Evolutionary conservation across 2,797 vertebrate genomes (phyloP).

Genomic region (Dendrocincla tyrannina): DNA sequence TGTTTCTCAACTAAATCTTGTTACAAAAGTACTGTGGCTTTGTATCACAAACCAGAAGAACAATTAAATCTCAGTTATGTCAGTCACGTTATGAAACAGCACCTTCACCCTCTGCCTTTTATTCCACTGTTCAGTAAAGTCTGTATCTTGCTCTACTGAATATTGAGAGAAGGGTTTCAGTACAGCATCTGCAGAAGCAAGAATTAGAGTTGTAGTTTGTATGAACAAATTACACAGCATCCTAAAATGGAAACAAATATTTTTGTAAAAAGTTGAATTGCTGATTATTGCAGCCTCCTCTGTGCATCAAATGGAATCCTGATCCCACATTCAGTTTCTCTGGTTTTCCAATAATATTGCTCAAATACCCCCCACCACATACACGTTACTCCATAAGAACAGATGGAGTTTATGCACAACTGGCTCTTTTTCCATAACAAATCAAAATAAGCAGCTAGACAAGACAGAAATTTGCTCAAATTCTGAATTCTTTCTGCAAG

Average conservation of each 20-base stretch:
- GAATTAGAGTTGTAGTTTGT: slow-evolving; percentile 8
- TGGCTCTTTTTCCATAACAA: slow-evolving; percentile 24
- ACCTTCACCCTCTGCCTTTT: not conserved
- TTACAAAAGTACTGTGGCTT: not conserved
- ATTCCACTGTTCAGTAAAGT: not conserved
- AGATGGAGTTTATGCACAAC: slow-evolving; percentile 73
- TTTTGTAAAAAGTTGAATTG: slow-evolving; percentile 24
- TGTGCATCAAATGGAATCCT: not conserved
- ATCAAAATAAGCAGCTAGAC: slow-evolving; percentile 55
- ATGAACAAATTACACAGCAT: slow-evolving; percentile 35
- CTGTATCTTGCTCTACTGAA: not conserved
- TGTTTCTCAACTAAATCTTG: not conserved
- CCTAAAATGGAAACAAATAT: slow-evolving; percentile 30
- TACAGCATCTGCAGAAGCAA: slow-evolving; percentile 35
- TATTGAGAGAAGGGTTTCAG: not conserved
- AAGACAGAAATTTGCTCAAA: slow-evolving; percentile 72
- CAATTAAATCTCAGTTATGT: not conserved
- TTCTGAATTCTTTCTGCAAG: slow-evolving; percentile 64
- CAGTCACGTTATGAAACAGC: not conserved
- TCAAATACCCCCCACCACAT: not conserved
- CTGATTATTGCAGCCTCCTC: slow-evolving; percentile 22
- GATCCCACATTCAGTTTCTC: not conserved
- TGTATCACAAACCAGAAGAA: not conserved
- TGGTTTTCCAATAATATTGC: not conserved
- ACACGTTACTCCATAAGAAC: not conserved